Conservation (phyloP, 2,888 invertebrate genomes). For the Ormyrus thymus region DNA sequence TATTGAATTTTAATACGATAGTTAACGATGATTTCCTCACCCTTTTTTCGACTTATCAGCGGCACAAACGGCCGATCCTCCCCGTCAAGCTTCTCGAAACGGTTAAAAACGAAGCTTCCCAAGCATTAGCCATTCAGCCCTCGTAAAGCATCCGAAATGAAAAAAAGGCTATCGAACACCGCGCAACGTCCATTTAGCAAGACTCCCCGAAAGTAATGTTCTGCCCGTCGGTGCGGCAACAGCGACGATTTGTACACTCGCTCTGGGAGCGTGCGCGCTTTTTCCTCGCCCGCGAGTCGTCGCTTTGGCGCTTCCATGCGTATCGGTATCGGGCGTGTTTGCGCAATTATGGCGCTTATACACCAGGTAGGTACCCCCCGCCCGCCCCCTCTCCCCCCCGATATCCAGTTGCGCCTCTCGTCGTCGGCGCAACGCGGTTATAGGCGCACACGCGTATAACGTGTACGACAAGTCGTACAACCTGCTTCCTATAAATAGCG, state of each 20-base stretch:
- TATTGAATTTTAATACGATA: too few relatives aligned
- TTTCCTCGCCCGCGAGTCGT: neutral
- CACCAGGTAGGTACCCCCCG: neutral
- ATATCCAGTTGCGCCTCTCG: constrained; percentile 9
- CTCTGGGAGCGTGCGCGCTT: neutral
- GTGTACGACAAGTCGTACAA: constrained; percentile 57
- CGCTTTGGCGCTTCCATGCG: neutral
- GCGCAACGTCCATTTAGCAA: neutral
- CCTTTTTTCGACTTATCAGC: too few relatives aligned
- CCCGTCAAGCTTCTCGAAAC: too few relatives aligned
- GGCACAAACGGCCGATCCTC: too few relatives aligned
- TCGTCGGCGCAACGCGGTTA: neutral
- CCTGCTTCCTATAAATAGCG: constrained; percentile 59
- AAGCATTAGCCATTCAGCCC: too few relatives aligned
- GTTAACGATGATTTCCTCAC: too few relatives aligned
- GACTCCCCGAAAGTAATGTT: constrained; percentile 9
- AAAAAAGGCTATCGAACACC: too few relatives aligned
- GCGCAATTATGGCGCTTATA: constrained; percentile 45
- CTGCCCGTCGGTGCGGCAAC: neutral
- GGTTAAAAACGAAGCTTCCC: too few relatives aligned
- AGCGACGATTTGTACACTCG: constrained; percentile 10
- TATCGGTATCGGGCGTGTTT: constrained; percentile 29
- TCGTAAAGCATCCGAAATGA: too few relatives aligned
- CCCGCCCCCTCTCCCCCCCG: too few relatives aligned
- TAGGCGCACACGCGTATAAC: constrained; percentile 19